Conservation (phyloP, 37 sponge, comb jelly and placozoan genomes). For the Halisarca cf. caerulea region DNA sequence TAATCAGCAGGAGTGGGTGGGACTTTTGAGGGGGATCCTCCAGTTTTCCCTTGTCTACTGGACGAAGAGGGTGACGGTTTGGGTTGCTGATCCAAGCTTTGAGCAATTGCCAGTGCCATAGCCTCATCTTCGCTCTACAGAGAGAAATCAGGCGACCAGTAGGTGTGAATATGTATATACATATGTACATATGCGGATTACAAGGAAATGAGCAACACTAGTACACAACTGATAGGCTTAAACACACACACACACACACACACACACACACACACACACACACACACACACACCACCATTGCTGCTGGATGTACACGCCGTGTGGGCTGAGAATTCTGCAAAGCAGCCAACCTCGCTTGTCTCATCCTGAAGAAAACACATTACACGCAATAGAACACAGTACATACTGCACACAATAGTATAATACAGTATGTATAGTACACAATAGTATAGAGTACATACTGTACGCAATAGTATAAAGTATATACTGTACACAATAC, state of each 20-base stretch:
- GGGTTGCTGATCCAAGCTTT: not conserved
- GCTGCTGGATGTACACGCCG: not conserved
- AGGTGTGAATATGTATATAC: not conserved
- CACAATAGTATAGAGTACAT: no score
- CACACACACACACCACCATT: not conserved
- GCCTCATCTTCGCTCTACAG: conserved; percentile 51
- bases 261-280: not conserved
- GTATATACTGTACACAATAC: no score
- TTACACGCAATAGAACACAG: no score
- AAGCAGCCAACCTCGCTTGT: not conserved
- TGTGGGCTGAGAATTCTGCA: not conserved
- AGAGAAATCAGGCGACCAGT: not conserved
- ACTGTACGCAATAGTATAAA: no score
- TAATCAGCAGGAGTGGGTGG: not conserved
- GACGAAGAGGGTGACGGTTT: not conserved
- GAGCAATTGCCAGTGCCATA: conserved; percentile 36
- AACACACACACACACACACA: not conserved
- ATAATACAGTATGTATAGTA: no score
- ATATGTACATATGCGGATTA: no score
- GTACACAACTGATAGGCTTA: no score
- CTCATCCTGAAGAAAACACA: not conserved
- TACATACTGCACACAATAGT: no score
- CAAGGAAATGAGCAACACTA: no score
- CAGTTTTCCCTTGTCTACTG: not conserved
- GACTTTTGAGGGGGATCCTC: not conserved